These are phyloP conservation scores for Sebastes paucispinis DNA, from an alignment of 2,797 vertebrate species.

Conservation along the genomic window DNA sequence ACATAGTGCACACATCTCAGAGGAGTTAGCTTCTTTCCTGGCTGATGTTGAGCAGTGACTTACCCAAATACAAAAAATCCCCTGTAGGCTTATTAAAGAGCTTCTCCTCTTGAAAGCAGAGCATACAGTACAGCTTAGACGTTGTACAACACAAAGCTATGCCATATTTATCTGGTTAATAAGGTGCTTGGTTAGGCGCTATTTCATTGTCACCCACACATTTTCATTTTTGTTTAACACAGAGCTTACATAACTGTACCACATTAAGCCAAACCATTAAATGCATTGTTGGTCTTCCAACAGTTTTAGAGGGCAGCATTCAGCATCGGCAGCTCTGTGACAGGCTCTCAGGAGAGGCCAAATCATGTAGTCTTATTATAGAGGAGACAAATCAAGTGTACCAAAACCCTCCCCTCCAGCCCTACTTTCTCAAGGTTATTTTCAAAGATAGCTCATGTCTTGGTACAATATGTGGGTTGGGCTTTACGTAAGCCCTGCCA, in stretches of 20 bases:
- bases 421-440: slow-evolving; percentile 85
- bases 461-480: slow-evolving; percentile 78
- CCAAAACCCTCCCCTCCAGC: slow-evolving; percentile 72
- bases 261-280: slow-evolving; percentile 52
- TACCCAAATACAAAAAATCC: slow-evolving; percentile 1
- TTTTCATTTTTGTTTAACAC: slow-evolving; percentile 35
- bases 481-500: slow-evolving; percentile 74
- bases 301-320: slow-evolving; percentile 60
- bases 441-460: slow-evolving; percentile 81
- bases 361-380: slow-evolving; percentile 79
- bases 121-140: slow-evolving; percentile 8
- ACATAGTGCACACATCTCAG: neutral
- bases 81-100: slow-evolving; percentile 14
- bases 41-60: neutral
- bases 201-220: slow-evolving; percentile 45
- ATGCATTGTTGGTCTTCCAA: slow-evolving; percentile 59
- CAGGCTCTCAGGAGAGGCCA: slow-evolving; percentile 69
- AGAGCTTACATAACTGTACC: slow-evolving; percentile 43
- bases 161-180: slow-evolving; percentile 48
- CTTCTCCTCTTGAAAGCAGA: slow-evolving; percentile 7
- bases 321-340: slow-evolving; percentile 55
- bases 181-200: slow-evolving; percentile 25
- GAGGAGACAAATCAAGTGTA: slow-evolving; percentile 75
- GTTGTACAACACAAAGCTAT: slow-evolving; percentile 4
- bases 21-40: neutral